Conservation (phyloP, 2,888 invertebrate species). For the Pristionchus maxplancki region DNA sequence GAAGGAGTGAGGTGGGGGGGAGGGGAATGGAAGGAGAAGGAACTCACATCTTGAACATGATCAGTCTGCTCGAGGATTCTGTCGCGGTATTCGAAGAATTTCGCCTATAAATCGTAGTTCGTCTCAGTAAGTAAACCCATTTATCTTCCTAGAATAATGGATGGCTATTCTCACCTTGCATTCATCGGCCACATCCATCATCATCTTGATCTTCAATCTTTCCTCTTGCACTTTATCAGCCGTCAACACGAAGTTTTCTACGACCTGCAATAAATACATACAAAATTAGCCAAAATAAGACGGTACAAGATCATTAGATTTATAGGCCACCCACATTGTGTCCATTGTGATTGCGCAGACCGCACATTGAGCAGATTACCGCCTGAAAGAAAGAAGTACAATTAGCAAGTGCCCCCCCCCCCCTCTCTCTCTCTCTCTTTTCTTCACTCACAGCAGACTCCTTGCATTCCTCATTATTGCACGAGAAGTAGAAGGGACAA, state of each 20-base stretch:
- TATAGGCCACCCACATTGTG: neutral
- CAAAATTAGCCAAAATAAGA: too few species aligned
- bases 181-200: neutral
- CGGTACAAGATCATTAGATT: too few species aligned
- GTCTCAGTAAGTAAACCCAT: too few species aligned
- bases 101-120: neutral
- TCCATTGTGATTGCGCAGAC: constrained; percentile 44
- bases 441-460: neutral
- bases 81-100: neutral
- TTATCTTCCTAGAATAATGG: too few species aligned
- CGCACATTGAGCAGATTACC: constrained; percentile 46
- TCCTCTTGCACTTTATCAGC: neutral
- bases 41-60: constrained; percentile 20
- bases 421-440: neutral
- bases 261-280: neutral
- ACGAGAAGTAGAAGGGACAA: constrained; percentile 25
- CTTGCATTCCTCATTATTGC: constrained; percentile 11
- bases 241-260: neutral
- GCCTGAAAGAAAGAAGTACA: neutral
- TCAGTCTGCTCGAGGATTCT: neutral
- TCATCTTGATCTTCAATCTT: neutral
- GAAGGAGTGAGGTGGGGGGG: neutral
- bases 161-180: neutral
- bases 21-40: neutral
- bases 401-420: neutral